Evolutionary conservation across 2,797 vertebrate genomes (phyloP).

Genomic region (Cetoscarus ocellatus): DNA sequence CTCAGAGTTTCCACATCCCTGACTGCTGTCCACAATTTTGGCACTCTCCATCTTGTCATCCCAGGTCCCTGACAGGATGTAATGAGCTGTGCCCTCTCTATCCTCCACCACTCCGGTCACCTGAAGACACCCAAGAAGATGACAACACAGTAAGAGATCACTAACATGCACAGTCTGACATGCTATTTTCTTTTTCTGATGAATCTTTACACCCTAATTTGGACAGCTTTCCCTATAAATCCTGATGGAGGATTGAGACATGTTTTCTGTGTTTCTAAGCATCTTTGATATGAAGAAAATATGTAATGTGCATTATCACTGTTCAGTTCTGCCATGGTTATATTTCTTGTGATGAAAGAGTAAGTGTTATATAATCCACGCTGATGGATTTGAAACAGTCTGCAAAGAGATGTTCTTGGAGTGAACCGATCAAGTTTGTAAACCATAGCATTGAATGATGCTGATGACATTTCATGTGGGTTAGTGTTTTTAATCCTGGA

Average conservation of each 20-base stretch:
- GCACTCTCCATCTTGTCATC: constrained; percentile 97
- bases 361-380: too few species aligned
- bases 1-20: constrained; percentile 89
- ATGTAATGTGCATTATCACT: too few species aligned
- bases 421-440: too few species aligned
- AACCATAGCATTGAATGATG: too few species aligned
- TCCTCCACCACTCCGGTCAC: constrained; percentile 94
- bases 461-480: too few species aligned
- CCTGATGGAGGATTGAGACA: background rate
- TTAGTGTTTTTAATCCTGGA: too few species aligned
- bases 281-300: too few species aligned
- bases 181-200: background rate
- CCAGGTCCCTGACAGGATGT: constrained; percentile 93
- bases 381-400: too few species aligned
- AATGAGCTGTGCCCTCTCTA: constrained; percentile 86
- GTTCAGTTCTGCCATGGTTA: too few species aligned
- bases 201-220: background rate
- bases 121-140: constrained; percentile 70
- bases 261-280: background rate
- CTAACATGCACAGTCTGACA: background rate
- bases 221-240: background rate
- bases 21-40: constrained; percentile 86
- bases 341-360: too few species aligned
- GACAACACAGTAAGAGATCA: constrained; percentile 20
- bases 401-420: too few species aligned